phyloP scores from a whole-genome alignment of 30 jellyfish, hydroid and myxozoan species.

The Turritopsis rubra region DNA sequence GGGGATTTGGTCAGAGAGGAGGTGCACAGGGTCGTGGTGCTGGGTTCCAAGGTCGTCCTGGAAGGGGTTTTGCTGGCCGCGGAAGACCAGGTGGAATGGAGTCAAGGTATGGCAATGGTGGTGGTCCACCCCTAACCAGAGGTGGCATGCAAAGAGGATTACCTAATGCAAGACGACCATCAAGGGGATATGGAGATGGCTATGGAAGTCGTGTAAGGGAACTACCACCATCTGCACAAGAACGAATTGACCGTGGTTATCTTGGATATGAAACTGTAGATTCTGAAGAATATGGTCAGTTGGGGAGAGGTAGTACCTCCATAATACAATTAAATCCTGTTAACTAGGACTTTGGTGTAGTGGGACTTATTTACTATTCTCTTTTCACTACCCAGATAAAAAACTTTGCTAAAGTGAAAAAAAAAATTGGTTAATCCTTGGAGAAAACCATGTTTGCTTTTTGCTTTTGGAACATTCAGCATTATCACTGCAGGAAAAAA shows the following conservation, averaged over 20 bases:
- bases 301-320: not conserved
- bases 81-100: not conserved
- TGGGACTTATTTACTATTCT: too few relatives aligned
- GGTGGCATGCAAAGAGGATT: slow-evolving; percentile 10
- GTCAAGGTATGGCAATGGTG: not conserved
- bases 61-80: not conserved
- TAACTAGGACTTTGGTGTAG: not conserved
- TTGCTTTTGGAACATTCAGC: too few relatives aligned
- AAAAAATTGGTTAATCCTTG: too few relatives aligned
- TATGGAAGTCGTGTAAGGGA: not conserved
- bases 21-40: not conserved
- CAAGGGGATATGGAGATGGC: not conserved
- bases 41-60: not conserved
- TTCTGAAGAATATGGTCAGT: not conserved
- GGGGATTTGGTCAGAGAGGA: not conserved
- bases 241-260: not conserved
- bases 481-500: too few relatives aligned
- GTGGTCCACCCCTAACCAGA: slow-evolving; percentile 11
- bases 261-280: not conserved
- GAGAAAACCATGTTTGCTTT: too few relatives aligned
- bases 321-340: not conserved
- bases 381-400: too few relatives aligned
- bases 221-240: not conserved
- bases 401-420: too few relatives aligned
- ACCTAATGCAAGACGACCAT: not conserved